Evolutionary conservation across 2,113 vertebrate species (phyloP).

Genomic region (Peromyscus maniculatus): DNA sequence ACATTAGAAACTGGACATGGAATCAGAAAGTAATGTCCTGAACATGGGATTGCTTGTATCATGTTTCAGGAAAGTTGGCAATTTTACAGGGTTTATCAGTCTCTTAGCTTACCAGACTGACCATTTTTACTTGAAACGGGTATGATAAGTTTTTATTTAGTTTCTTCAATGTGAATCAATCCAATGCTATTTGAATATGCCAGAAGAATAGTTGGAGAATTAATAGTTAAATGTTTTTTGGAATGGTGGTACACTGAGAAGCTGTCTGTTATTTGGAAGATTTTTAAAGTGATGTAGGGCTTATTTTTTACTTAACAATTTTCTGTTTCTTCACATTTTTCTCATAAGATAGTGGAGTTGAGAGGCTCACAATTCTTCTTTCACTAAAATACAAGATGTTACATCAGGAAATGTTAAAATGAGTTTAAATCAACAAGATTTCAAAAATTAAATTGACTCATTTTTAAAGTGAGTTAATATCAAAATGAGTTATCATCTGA

Average conservation of each 20-base stretch:
- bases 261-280: neutral
- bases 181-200: constrained; percentile 70
- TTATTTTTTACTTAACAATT: constrained; percentile 33
- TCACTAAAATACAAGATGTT: constrained; percentile 71
- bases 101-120: constrained; percentile 57
- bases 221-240: constrained; percentile 66
- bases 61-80: constrained; percentile 65
- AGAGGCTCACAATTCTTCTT: constrained; percentile 48
- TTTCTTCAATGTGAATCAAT: constrained; percentile 16
- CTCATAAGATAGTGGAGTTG: constrained; percentile 38
- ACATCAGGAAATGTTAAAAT: constrained; percentile 78
- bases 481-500: constrained; percentile 84
- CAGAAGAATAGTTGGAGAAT: constrained; percentile 59
- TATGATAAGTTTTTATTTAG: constrained; percentile 61
- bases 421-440: constrained; percentile 83
- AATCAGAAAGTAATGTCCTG: constrained; percentile 63
- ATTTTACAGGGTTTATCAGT: constrained; percentile 56
- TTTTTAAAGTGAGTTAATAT: constrained; percentile 85
- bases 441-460: constrained; percentile 81
- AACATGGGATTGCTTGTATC: constrained; percentile 70
- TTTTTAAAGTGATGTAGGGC: constrained; percentile 18
- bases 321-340: constrained; percentile 61
- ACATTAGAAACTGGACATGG: constrained; percentile 13
- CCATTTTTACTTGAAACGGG: constrained; percentile 66
- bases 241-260: constrained; percentile 13